A percentile compares a stretch with the other conserved stretches of the same genome.
Evolutionary conservation across 1,140 invertebrate genomes (phyloP).

Genomic region (Euwallacea similis): DNA sequence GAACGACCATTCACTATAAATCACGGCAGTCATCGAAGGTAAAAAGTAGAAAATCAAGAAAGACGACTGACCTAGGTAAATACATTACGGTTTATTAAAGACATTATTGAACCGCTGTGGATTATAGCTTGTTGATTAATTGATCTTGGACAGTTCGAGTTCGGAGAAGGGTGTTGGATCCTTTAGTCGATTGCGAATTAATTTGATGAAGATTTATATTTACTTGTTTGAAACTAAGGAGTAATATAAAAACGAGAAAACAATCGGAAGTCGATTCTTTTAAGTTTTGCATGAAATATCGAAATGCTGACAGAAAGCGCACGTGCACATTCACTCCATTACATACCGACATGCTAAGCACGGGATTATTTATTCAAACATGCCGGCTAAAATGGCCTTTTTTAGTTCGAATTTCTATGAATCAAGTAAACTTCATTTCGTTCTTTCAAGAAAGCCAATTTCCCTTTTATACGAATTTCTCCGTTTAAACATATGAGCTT

Average conservation of each 20-base stretch:
- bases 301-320: neutral
- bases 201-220: neutral
- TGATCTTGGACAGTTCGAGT: neutral
- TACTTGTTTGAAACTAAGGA: neutral
- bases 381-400: neutral
- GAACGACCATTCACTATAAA: neutral
- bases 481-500: too few species aligned
- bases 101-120: slow-evolving; percentile 10
- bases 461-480: too few species aligned
- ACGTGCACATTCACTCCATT: neutral
- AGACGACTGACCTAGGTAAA: neutral
- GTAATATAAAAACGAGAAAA: neutral
- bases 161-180: neutral
- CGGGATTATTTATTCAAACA: neutral
- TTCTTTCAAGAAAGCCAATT: too few species aligned
- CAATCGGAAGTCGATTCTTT: neutral
- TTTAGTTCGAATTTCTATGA: slow-evolving; percentile 7
- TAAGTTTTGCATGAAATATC: neutral
- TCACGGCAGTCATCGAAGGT: neutral
- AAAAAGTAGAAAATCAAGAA: neutral
- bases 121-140: slow-evolving; percentile 6
- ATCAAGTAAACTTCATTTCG: neutral
- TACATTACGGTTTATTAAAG: slow-evolving; percentile 12
- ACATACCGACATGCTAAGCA: neutral
- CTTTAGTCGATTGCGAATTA: slow-evolving; percentile 1